phyloP scores from a whole-genome alignment of 2,113 vertebrate genomes.

The Sceloporus undulatus region DNA sequence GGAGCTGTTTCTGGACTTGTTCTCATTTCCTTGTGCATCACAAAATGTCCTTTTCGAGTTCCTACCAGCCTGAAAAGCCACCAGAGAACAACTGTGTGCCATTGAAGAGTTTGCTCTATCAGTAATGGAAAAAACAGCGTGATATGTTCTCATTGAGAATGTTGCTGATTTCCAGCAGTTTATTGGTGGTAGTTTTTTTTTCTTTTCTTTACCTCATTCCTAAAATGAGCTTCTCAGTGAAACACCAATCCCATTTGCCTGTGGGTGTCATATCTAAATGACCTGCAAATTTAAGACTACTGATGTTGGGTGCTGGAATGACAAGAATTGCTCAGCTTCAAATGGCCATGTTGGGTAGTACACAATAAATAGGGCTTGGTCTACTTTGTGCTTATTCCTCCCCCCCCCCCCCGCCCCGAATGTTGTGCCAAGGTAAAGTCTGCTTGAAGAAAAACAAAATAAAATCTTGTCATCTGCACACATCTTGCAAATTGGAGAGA shows the following conservation, averaged over 20 bases:
- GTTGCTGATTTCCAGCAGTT: constrained; percentile 25
- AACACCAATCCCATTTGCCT: constrained; percentile 32
- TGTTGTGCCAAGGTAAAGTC: neutral
- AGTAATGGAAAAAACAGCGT: neutral
- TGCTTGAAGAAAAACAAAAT: neutral
- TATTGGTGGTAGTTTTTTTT: neutral
- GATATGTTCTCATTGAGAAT: constrained; percentile 1
- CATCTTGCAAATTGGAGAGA: neutral
- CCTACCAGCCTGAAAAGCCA: constrained; percentile 17
- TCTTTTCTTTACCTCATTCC: neutral
- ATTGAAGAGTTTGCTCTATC: neutral
- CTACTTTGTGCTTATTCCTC: neutral
- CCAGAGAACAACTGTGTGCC: fast-evolving
- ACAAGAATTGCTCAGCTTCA: neutral
- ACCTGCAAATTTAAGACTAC: neutral
- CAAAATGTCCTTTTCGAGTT: constrained; percentile 18
- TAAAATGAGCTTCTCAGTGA: constrained; percentile 7
- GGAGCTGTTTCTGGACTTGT: neutral
- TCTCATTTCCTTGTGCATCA: constrained; percentile 20
- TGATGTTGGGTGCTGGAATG: neutral
- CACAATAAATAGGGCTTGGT: neutral
- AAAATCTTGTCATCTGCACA: neutral
- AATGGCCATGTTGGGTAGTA: neutral
- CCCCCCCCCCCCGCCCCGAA: no score
- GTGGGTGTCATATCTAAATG: neutral